These are phyloP conservation scores for Ceratotherium simum DNA, from an alignment of 2,113 vertebrate species.

Conservation along the genomic window DNA sequence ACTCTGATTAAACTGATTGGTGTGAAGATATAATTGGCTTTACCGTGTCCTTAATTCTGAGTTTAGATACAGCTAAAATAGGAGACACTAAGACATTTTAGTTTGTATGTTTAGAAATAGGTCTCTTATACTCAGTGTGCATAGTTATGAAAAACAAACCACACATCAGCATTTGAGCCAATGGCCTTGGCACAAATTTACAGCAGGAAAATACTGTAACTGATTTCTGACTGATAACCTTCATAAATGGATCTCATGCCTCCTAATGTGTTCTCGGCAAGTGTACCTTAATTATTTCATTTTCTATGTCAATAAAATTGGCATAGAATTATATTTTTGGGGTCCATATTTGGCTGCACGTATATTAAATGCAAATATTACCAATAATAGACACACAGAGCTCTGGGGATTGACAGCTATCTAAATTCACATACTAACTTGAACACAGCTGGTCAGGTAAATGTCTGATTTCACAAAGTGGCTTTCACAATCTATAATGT, in stretches of 20 bases:
- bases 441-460: background rate
- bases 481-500: background rate
- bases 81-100: background rate
- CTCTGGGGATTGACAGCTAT: background rate
- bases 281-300: constrained; percentile 6
- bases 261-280: constrained; percentile 1
- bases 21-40: constrained; percentile 47
- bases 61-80: background rate
- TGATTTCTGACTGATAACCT: background rate
- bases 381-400: background rate
- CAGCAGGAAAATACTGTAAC: background rate
- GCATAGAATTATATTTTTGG: background rate
- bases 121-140: background rate
- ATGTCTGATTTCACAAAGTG: background rate
- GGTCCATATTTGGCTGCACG: background rate
- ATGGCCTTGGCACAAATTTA: constrained; percentile 1
- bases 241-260: background rate
- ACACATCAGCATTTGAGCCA: background rate
- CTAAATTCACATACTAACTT: background rate
- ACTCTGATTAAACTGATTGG: background rate
- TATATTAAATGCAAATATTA: background rate
- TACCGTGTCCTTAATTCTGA: background rate
- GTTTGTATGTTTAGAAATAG: background rate
- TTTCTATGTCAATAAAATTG: background rate
- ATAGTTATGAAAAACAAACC: background rate